A percentile compares a stretch with the other conserved stretches of the same genome.
Conservation (phyloP, 35 echinoderm and acorn worm genomes). For the Nesometra sesokonis region DNA sequence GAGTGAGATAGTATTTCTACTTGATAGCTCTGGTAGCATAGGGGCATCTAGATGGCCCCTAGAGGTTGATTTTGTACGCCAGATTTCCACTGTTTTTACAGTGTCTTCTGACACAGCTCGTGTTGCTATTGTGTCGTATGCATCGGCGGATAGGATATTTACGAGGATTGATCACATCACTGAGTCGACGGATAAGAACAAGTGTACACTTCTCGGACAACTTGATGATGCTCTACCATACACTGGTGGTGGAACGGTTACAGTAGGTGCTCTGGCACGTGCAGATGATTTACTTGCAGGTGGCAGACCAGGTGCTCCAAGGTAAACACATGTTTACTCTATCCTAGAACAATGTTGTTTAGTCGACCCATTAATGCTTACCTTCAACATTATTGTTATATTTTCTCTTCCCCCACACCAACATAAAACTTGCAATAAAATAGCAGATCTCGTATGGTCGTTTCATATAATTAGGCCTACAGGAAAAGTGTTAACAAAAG, state of each 20-base stretch:
- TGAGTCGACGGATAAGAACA: slow-evolving; percentile 32
- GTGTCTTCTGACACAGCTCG: slow-evolving; percentile 20
- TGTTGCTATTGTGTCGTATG: slow-evolving; percentile 39
- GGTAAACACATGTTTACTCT: background rate
- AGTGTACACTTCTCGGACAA: slow-evolving; percentile 32
- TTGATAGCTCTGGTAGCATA: slow-evolving; percentile 50
- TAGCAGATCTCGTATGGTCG: no score
- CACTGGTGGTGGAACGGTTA: slow-evolving; percentile 38
- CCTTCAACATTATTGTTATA: no score
- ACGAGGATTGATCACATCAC: slow-evolving; percentile 39
- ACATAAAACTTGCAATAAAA: no score
- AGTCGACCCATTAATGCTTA: no score
- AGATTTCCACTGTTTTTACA: slow-evolving; percentile 24
- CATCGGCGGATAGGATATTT: slow-evolving; percentile 7
- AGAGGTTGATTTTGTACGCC: slow-evolving; percentile 28
- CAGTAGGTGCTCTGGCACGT: background rate
- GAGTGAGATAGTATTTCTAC: slow-evolving; percentile 38
- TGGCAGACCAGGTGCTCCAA: background rate
- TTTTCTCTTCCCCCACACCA: no score
- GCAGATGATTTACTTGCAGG: background rate
- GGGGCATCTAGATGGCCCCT: background rate
- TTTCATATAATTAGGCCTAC: no score
- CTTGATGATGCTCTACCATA: background rate
- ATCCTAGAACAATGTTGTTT: no score
- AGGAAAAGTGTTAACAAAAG: no score